Evolutionary conservation across 1,140 invertebrate genomes (phyloP), one percentile per base, ranked within the genome.

Genomic region (Lethocerus indicus): DNA sequence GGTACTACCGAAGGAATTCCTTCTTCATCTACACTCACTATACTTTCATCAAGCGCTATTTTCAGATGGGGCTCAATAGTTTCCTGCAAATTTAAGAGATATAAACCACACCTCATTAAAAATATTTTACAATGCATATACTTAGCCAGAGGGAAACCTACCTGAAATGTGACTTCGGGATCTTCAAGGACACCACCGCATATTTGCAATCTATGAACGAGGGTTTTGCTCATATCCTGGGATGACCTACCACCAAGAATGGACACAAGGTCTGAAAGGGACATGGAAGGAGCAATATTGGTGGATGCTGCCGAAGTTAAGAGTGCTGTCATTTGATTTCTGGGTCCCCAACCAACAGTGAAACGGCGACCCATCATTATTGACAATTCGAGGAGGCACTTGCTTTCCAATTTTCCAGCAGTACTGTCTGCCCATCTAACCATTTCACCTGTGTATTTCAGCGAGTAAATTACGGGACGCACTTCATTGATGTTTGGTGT

Each of bases 21-120:
- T 39, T 64, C 65, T 12, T 68, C 66, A 20, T n/a, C 27, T 13
- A 66, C 59, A 29, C 65, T 63, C 27, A 70, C 59, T 1, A 68
- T 56, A 20, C 64, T 62, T 52, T 68, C 58, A n/a, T 69, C 57
- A 51, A 72, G 50, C 51, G 68, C 63, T 57, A 71, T 64, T 44
- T 65, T 59, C 20, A 78, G 54, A 53, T 78, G 74, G 13, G 66
- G 64, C 59, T 54, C 56, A 20, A 68, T 62, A 29, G 58, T 60
- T 14, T 64, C 59, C 37, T 61, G 21, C 20, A 64, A 64, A 12
- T n/a, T n/a, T n/a, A n/a, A n/a, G n/a, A n/a, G n/a, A n/a, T n/a
- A n/a, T n/a, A n/a, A n/a, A n/a, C n/a, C n/a, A n/a, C n/a, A n/a
- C n/a, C n/a, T n/a, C n/a, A n/a, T n/a, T n/a, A n/a, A n/a, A n/a